These are phyloP conservation scores for Amia ocellicauda DNA, from an alignment of 2,113 vertebrate genomes.

Conservation along the genomic window DNA sequence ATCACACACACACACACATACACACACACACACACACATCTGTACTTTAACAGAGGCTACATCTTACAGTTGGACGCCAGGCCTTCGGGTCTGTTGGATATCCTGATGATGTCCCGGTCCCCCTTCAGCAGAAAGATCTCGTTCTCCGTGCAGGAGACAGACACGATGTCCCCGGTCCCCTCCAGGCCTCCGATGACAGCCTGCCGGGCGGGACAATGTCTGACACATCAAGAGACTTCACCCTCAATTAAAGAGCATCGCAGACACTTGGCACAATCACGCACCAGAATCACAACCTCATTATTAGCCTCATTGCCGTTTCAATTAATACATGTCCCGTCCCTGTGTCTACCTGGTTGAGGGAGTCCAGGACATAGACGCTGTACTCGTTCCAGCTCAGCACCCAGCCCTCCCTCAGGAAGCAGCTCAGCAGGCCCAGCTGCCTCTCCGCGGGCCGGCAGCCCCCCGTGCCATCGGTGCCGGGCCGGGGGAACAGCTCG, in stretches of 20 bases:
- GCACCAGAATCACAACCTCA: not conserved
- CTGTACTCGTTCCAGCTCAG: conserved; percentile 96
- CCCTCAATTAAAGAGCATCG: no score
- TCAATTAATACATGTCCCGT: no score
- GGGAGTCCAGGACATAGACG: conserved; percentile 83
- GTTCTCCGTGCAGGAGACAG: conserved; percentile 87
- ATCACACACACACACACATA: no score
- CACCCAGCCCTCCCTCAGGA: conserved; percentile 86
- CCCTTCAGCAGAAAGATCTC: conserved; percentile 96
- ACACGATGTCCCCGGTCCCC: conserved; percentile 89
- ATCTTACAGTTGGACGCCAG: conserved; percentile 69
- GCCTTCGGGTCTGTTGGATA: conserved; percentile 85
- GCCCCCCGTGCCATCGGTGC: conserved; percentile 48
- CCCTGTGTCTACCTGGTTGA: conserved; percentile 88
- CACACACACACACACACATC: no score
- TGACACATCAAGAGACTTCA: no score
- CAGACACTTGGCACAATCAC: not conserved
- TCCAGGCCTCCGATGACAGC: conserved; percentile 86
- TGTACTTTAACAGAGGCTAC: not conserved
- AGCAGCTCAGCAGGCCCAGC: conserved; percentile 83
- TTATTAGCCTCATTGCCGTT: no score
- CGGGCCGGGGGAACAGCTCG: conserved; percentile 81
- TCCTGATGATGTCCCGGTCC: conserved; percentile 87
- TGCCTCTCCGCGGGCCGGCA: conserved; percentile 75
- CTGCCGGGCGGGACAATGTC: conserved; percentile 54